Evolutionary conservation across 2,113 vertebrate species (phyloP).

Genomic region (Plecotus auritus): DNA sequence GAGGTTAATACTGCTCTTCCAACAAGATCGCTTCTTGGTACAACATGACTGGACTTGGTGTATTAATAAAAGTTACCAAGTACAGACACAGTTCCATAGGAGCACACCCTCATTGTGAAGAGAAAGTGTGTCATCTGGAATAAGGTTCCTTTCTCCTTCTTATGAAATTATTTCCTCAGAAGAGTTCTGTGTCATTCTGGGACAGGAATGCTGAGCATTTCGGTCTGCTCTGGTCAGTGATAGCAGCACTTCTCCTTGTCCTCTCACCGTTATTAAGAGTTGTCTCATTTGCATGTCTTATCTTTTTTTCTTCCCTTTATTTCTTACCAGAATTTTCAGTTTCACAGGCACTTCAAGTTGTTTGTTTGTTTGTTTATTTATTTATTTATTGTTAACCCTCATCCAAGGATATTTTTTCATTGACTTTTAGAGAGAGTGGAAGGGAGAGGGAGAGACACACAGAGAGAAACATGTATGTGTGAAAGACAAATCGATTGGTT

Average conservation of each 20-base stretch:
- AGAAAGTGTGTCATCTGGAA: background rate
- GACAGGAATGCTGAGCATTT: background rate
- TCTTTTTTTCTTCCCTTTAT: background rate
- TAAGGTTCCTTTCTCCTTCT: background rate
- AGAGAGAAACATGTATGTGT: too few species aligned
- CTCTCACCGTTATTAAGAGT: background rate
- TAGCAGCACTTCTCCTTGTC: background rate
- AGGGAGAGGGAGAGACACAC: too few species aligned
- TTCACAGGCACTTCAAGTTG: background rate
- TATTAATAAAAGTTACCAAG: slow-evolving; percentile 31
- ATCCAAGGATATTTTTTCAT: too few species aligned
- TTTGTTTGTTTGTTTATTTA: too few species aligned
- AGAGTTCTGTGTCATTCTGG: background rate
- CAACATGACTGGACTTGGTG: background rate
- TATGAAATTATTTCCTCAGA: background rate
- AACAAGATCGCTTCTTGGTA: background rate
- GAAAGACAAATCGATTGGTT: too few species aligned
- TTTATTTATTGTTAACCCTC: too few species aligned
- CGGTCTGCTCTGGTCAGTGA: background rate
- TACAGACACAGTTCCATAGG: background rate
- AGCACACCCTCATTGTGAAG: background rate
- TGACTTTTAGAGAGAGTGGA: too few species aligned
- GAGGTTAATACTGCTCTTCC: background rate
- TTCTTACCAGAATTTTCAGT: background rate
- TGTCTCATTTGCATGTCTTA: background rate